These are phyloP conservation scores for Pteropus rufus DNA, from an alignment of 2,797 vertebrate species.

Conservation along the genomic window DNA sequence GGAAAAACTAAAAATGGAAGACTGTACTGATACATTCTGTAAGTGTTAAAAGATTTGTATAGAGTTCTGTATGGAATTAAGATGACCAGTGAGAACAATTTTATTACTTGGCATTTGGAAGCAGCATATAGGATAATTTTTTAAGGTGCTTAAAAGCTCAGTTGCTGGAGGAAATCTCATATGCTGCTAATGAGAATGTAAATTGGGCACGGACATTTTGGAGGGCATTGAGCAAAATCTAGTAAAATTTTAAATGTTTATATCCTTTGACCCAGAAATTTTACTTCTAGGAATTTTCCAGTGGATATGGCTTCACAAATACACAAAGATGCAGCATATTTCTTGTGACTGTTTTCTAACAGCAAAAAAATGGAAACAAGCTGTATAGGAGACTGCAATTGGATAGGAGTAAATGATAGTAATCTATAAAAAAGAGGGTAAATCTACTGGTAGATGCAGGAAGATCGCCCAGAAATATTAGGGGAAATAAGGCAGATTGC, in stretches of 20 bases:
- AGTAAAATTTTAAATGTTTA: conserved; percentile 29
- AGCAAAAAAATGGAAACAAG: neutral
- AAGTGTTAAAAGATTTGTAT: neutral
- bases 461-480: neutral
- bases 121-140: neutral
- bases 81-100: conserved; percentile 18
- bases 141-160: neutral
- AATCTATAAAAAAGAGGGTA: neutral
- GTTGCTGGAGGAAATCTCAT: neutral
- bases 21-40: neutral
- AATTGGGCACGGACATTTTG: neutral
- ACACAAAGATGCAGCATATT: neutral
- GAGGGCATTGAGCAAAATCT: conserved; percentile 16
- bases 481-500: conserved; percentile 6
- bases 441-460: neutral
- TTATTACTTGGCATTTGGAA: conserved; percentile 46
- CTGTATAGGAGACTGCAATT: neutral
- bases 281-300: conserved; percentile 54
- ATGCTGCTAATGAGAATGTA: neutral
- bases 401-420: neutral
- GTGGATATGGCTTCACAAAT: neutral
- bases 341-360: conserved; percentile 14
- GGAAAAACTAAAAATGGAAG: neutral
- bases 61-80: conserved; percentile 6
- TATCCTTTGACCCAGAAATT: neutral